Conservation (phyloP, 2,888 invertebrate species). For the Scaptomyza caliginosa region DNA sequence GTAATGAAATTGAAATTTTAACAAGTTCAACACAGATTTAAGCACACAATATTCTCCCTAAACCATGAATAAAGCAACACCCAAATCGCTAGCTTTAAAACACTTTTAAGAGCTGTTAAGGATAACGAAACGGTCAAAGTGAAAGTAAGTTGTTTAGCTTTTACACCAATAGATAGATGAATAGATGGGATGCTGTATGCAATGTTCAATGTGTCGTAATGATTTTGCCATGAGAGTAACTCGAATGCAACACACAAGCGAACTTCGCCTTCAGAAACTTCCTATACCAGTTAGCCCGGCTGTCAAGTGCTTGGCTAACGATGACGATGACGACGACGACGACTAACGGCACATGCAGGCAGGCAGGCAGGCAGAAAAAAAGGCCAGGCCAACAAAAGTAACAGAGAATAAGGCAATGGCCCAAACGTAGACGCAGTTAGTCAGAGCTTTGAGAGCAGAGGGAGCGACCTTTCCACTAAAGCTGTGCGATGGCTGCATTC, state of each 20-base stretch:
- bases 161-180: slow-evolving; percentile 3
- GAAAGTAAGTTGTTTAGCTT: slow-evolving; percentile 20
- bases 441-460: slow-evolving; percentile 4
- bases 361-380: slow-evolving; percentile 3
- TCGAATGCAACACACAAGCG: slow-evolving; percentile 24
- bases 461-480: slow-evolving; percentile 24
- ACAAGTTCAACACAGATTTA: too few relatives aligned
- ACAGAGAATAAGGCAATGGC: slow-evolving; percentile 28
- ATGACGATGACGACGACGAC: slow-evolving; percentile 27
- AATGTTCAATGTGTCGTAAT: slow-evolving; percentile 31
- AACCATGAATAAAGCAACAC: too few relatives aligned
- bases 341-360: slow-evolving; percentile 59
- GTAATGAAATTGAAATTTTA: too few relatives aligned
- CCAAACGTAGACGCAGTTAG: slow-evolving; percentile 29
- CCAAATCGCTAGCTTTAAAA: neutral
- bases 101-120: slow-evolving; percentile 11
- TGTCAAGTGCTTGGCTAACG: slow-evolving; percentile 47
- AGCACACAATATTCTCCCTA: too few relatives aligned
- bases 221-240: slow-evolving; percentile 23
- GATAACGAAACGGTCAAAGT: slow-evolving; percentile 23
- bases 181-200: slow-evolving; percentile 2
- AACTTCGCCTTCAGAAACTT: slow-evolving; percentile 32
- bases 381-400: neutral
- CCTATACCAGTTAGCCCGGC: slow-evolving; percentile 29
- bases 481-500: slow-evolving; percentile 27